Evolutionary conservation across 1,140 invertebrate genomes (phyloP), one percentile per base, ranked within the genome.

Genomic region (Amphibalanus amphitrite): DNA sequence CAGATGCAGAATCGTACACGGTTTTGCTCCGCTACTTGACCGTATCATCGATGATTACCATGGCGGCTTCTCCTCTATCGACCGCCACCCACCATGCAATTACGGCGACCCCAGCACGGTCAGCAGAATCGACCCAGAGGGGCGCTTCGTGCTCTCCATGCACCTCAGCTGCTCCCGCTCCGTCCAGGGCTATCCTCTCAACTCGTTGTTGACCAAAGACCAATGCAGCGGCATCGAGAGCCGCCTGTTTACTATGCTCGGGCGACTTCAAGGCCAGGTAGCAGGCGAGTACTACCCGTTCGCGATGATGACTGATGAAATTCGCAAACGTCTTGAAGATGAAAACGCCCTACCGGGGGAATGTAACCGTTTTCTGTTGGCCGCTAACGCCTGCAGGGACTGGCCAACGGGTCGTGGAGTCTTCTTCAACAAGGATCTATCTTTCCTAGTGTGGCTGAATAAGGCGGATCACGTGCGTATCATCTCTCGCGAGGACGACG

Each of bases 331-430:
- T 80, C 84, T 96, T 76, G 94, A 95, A 79, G 91, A 95, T 79
- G 93, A 97, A 82, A 93, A 97, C 80, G 97, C 96, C 87, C 86
- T 97, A 72, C 96, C 96, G 88, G 95, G 96, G 84, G 93, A 96
- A 82, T 93, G 91, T 70, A 91, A 93, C 79, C 85, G 90, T 71
- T 90, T 89, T 83, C 81, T 86, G 74, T 86, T 87, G 85, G 84
- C 88, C 71, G 91, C 91, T 77, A 92, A 93, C 77, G 90, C 90
- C 76, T 94, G 93, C 85, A 88, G 93, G 72, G 95, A 87, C 85
- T 97, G 95, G 95, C 95, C 95, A 59, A 86, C 86, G 71, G 94
- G 94, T 64, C 90, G 95, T 82, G 95, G 94, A 78, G 97, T 97
- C 82, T 97, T 87, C 87, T 91, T 94, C 85, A 97, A 97, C 79